Evolutionary conservation across 2,113 vertebrate species (phyloP).

Genomic region (Neotoma lepida): DNA sequence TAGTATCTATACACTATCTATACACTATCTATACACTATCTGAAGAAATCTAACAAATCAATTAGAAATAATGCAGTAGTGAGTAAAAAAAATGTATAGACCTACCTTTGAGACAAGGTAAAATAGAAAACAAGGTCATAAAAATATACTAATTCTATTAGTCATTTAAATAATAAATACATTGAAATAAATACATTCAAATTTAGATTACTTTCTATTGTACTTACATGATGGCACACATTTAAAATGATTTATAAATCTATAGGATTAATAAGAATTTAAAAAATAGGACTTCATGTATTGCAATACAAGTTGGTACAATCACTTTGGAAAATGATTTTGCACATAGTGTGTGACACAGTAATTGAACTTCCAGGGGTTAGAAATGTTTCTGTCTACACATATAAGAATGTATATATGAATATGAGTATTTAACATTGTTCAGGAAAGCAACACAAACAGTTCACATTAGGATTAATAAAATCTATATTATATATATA

Average conservation of each 20-base stretch:
- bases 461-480: neutral
- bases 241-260: neutral
- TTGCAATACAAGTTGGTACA: neutral
- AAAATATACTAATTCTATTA: neutral
- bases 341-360: too few relatives aligned
- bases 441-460: neutral
- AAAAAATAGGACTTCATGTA: neutral
- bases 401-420: neutral
- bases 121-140: neutral
- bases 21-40: neutral
- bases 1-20: neutral
- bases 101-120: neutral
- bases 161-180: neutral
- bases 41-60: neutral
- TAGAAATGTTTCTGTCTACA: neutral
- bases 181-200: neutral
- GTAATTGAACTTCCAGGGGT: neutral
- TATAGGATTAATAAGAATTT: neutral
- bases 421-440: neutral
- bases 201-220: neutral
- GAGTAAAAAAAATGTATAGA: neutral
- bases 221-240: neutral
- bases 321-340: neutral
- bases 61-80: neutral
- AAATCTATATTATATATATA: neutral